Conservation (phyloP, 2,797 vertebrate species). For the Gouania willdenowi region DNA sequence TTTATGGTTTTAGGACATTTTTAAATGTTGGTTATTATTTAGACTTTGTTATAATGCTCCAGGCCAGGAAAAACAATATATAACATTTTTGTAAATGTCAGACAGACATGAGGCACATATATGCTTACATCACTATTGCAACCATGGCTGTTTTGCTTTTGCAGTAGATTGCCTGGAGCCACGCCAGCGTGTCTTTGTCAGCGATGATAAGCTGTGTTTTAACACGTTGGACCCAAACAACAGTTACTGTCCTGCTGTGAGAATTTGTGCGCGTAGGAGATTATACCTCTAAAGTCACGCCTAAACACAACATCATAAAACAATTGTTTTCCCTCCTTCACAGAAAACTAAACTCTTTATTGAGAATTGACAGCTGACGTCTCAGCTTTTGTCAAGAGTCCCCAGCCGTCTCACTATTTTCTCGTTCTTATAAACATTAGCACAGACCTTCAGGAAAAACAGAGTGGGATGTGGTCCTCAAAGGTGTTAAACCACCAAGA, state of each 20-base stretch:
- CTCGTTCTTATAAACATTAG: not conserved
- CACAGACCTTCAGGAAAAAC: no score
- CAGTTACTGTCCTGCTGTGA: not conserved
- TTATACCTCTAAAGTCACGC: conserved; percentile 20
- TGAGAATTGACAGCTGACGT: not conserved
- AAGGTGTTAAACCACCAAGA: not conserved
- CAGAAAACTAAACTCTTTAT: not conserved
- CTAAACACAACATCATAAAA: no score
- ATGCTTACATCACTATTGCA: no score
- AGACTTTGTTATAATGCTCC: no score
- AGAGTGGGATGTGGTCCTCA: not conserved
- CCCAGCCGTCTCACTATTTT: not conserved
- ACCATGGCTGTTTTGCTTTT: conserved; percentile 12
- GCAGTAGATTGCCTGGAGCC: conserved; percentile 20
- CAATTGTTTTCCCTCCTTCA: not conserved
- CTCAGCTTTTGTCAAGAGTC: not conserved
- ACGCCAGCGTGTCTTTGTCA: conserved; percentile 20
- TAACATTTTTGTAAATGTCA: no score
- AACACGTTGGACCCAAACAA: conserved; percentile 42
- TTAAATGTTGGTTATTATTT: no score
- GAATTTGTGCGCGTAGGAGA: conserved; percentile 19
- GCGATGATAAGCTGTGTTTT: conserved; percentile 31
- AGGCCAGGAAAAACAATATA: no score
- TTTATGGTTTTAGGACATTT: no score
- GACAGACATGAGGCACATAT: no score